Conservation (phyloP, 2,888 invertebrate genomes). For the Platypus cylindrus region DNA sequence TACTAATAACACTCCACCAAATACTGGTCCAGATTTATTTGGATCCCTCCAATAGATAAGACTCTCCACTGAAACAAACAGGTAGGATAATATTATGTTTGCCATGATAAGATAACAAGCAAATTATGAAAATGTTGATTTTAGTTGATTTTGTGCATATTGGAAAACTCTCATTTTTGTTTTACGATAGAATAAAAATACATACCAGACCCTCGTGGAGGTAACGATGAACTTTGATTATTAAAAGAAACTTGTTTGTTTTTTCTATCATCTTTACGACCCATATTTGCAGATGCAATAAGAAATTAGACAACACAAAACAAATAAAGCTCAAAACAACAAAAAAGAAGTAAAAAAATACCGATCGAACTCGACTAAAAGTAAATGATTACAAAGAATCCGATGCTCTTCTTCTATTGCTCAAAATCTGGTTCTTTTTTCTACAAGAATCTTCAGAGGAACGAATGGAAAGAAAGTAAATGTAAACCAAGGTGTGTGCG, state of each 20-base stretch:
- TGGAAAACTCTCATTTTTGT: too few relatives aligned
- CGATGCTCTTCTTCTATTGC: too few relatives aligned
- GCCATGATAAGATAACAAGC: background rate
- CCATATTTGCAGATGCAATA: conserved; percentile 29
- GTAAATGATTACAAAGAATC: too few relatives aligned
- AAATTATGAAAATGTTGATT: background rate
- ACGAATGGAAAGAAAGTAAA: too few relatives aligned
- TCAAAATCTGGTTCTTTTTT: too few relatives aligned
- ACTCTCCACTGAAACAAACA: conserved; percentile 68
- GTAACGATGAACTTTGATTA: conserved; percentile 32
- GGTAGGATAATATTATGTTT: background rate
- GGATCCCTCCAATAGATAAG: conserved; percentile 97
- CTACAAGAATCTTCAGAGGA: too few relatives aligned
- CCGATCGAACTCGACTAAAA: too few relatives aligned
- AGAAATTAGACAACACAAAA: background rate
- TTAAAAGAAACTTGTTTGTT: too few relatives aligned
- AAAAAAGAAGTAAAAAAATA: too few relatives aligned
- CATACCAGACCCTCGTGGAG: conserved; percentile 43
- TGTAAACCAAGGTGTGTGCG: background rate
- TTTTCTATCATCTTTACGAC: conserved; percentile 33
- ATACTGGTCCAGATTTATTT: conserved; percentile 86
- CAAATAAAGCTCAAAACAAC: background rate
- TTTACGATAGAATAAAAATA: too few relatives aligned
- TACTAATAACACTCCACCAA: conserved; percentile 78
- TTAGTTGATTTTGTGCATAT: too few relatives aligned